These are phyloP conservation scores for Dendrolimus punctatus DNA, from an alignment of 1,140 invertebrate species.

Conservation along the genomic window DNA sequence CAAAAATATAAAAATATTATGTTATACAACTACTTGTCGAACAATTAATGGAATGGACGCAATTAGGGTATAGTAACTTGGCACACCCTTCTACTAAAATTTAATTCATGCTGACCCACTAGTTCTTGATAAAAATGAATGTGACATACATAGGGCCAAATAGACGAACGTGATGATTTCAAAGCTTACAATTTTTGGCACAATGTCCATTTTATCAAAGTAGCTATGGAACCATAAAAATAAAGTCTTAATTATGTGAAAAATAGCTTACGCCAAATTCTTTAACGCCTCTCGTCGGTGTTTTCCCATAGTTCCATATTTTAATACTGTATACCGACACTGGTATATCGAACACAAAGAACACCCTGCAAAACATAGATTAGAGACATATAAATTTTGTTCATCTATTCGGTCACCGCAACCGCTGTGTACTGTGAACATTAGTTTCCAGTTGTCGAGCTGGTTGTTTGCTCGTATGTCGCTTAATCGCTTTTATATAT, in stretches of 20 bases:
- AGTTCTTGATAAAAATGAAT: too few species aligned
- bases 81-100: too few species aligned
- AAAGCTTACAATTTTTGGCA: too few species aligned
- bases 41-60: too few species aligned
- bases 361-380: conserved; percentile 73
- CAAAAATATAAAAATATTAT: conserved; percentile 11
- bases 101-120: too few species aligned
- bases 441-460: neutral
- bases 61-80: too few species aligned
- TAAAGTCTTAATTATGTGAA: too few species aligned
- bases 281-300: conserved; percentile 81
- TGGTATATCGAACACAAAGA: conserved; percentile 85
- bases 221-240: too few species aligned
- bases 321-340: conserved; percentile 82
- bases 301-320: conserved; percentile 91
- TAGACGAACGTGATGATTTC: too few species aligned
- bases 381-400: neutral
- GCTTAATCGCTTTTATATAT: neutral
- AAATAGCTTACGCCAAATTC: conserved; percentile 80
- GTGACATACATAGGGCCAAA: too few species aligned
- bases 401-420: neutral
- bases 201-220: too few species aligned
- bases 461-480: neutral
- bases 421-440: too few species aligned
- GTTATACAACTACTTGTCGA: neutral